Percentiles rank a stretch among this genome's conserved stretches.
phyloP scores from a whole-genome alignment of 1,140 invertebrate species.

The Mesaphorura yosii region DNA sequence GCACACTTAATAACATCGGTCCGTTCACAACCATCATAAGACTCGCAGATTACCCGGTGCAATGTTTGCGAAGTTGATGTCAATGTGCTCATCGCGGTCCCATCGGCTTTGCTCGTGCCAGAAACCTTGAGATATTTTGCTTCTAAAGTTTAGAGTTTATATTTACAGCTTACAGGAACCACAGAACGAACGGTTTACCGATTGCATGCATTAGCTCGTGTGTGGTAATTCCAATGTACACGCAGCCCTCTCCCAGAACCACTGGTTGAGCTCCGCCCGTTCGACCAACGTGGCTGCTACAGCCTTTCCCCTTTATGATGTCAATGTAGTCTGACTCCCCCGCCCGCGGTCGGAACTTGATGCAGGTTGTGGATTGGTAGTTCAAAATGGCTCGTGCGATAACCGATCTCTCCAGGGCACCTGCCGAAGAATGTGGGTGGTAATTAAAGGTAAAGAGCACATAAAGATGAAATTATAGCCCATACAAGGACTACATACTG shows the following conservation, averaged over 20 bases:
- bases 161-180: no score
- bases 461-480: not conserved
- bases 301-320: slow-evolving; percentile 35
- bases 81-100: slow-evolving; percentile 63
- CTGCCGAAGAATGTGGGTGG: slow-evolving; percentile 22
- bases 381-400: slow-evolving; percentile 34
- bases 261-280: slow-evolving; percentile 37
- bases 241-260: slow-evolving; percentile 52
- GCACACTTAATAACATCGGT: no score
- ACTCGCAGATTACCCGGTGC: slow-evolving; percentile 42
- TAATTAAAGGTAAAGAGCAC: not conserved
- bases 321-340: slow-evolving; percentile 36
- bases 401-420: slow-evolving; percentile 29
- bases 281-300: slow-evolving; percentile 21
- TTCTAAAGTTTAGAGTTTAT: no score
- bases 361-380: slow-evolving; percentile 36
- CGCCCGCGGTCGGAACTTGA: slow-evolving; percentile 36
- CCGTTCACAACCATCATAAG: no score
- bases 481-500: slow-evolving; percentile 21
- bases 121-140: no score
- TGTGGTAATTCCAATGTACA: slow-evolving; percentile 48
- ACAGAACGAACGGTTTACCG: no score
- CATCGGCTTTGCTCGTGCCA: slow-evolving; percentile 72
- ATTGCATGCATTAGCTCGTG: slow-evolving; percentile 78
- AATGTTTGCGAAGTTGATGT: slow-evolving; percentile 61